These are phyloP conservation scores for Penaeus japonicus DNA, from an alignment of 1,140 invertebrate species.

Conservation along the genomic window DNA sequence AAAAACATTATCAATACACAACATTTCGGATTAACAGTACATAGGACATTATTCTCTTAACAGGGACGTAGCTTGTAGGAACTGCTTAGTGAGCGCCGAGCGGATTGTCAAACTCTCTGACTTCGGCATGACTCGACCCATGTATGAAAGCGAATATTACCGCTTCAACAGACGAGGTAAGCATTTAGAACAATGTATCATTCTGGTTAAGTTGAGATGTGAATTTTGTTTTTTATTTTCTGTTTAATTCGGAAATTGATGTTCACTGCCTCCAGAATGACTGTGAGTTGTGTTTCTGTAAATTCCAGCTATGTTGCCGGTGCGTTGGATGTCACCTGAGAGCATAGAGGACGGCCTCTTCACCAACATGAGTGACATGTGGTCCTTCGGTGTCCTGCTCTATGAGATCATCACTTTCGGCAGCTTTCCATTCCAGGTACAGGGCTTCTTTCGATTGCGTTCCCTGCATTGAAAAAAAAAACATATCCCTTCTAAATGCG, in stretches of 20 bases:
- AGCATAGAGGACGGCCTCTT: slow-evolving; percentile 82
- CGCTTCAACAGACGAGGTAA: slow-evolving; percentile 82
- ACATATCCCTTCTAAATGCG: too few relatives aligned
- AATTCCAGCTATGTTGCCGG: slow-evolving; percentile 78
- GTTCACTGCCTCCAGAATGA: neutral
- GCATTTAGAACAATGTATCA: neutral
- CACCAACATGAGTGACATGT: slow-evolving; percentile 83
- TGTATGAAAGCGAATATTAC: slow-evolving; percentile 89
- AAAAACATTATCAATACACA: too few relatives aligned
- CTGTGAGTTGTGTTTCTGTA: neutral
- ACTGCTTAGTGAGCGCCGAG: slow-evolving; percentile 86
- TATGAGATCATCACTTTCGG: slow-evolving; percentile 89
- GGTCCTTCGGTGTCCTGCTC: slow-evolving; percentile 84
- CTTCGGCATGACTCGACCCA: slow-evolving; percentile 90
- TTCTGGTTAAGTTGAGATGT: too few relatives aligned
- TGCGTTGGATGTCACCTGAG: slow-evolving; percentile 93
- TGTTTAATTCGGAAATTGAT: too few relatives aligned
- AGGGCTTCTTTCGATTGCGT: neutral
- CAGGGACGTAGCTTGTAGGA: slow-evolving; percentile 85
- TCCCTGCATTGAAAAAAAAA: neutral
- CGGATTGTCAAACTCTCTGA: slow-evolving; percentile 87
- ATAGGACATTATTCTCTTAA: slow-evolving; percentile 57
- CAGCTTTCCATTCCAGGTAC: slow-evolving; percentile 82
- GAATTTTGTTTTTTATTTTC: too few relatives aligned
- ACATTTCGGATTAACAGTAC: neutral